These are phyloP conservation scores for Anorthoa munda DNA, from an alignment of 2,888 invertebrate species.

Conservation along the genomic window DNA sequence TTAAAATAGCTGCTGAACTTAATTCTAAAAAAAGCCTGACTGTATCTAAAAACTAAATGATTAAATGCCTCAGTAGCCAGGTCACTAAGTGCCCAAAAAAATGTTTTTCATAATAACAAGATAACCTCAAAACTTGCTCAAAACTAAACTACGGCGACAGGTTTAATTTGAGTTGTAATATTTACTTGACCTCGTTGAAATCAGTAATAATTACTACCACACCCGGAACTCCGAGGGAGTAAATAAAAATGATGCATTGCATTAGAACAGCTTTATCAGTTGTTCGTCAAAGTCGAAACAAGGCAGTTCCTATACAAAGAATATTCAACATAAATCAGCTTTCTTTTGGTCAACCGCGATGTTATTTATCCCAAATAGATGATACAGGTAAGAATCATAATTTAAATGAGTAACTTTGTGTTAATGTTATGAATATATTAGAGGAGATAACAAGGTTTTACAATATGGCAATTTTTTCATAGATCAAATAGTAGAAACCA, in stretches of 20 bases:
- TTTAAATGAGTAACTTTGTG: neutral
- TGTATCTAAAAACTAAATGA: too few relatives aligned
- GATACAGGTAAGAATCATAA: slow-evolving; percentile 51
- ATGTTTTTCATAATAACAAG: neutral
- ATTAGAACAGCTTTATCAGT: slow-evolving; percentile 70
- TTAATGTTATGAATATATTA: neutral
- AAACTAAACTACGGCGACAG: neutral
- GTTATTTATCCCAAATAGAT: slow-evolving; percentile 57
- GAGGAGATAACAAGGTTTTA: neutral
- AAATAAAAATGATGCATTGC: slow-evolving; percentile 71
- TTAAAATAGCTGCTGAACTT: too few relatives aligned
- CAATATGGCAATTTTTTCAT: slow-evolving; percentile 57
- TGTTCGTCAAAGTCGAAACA: slow-evolving; percentile 60
- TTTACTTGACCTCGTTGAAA: neutral
- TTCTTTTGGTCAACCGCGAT: slow-evolving; percentile 49
- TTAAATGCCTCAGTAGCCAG: too few relatives aligned
- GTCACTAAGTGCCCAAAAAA: too few relatives aligned
- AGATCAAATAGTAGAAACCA: slow-evolving; percentile 84
- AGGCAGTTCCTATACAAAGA: slow-evolving; percentile 51
- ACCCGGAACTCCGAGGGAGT: neutral
- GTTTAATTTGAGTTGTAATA: neutral
- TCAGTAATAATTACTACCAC: neutral
- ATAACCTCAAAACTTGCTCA: too few relatives aligned
- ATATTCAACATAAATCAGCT: slow-evolving; percentile 44
- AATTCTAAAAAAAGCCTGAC: too few relatives aligned